phyloP scores from a whole-genome alignment of 2,113 vertebrate species.

The Nycticryphes semicollaris region DNA sequence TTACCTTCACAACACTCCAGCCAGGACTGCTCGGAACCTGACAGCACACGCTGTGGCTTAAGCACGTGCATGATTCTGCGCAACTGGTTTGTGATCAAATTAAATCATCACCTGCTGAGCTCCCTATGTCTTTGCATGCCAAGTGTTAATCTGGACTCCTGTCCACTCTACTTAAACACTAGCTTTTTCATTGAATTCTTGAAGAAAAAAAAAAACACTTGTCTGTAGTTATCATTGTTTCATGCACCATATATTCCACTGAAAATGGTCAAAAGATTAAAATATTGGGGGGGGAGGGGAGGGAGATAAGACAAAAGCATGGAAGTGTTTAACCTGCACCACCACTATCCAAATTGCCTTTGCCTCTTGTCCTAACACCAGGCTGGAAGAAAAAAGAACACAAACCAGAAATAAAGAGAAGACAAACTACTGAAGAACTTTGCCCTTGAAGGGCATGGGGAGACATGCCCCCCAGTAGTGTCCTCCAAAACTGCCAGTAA shows the following conservation, averaged over 20 bases:
- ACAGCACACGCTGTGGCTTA: accelerated
- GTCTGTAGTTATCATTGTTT: neutral
- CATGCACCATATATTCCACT: neutral
- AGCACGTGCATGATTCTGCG: neutral
- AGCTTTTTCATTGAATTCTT: neutral
- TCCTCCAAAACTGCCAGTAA: neutral
- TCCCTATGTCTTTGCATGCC: neutral
- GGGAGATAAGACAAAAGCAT: neutral
- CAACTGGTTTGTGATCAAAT: neutral
- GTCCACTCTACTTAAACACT: neutral
- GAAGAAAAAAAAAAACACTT: neutral
- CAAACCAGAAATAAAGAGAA: neutral
- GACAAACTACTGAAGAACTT: neutral
- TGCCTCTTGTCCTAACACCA: neutral
- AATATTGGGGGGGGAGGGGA: neutral
- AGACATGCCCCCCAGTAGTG: neutral
- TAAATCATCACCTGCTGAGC: neutral
- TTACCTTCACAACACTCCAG: neutral
- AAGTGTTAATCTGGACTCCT: neutral
- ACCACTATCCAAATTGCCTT: neutral
- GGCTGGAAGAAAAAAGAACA: neutral
- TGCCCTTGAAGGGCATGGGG: neutral
- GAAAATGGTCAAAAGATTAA: neutral
- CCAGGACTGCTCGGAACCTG: neutral
- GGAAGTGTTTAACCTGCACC: neutral